These are phyloP conservation scores for Dreissena rostriformis DNA, from an alignment of 1,140 invertebrate species.

Conservation along the genomic window DNA sequence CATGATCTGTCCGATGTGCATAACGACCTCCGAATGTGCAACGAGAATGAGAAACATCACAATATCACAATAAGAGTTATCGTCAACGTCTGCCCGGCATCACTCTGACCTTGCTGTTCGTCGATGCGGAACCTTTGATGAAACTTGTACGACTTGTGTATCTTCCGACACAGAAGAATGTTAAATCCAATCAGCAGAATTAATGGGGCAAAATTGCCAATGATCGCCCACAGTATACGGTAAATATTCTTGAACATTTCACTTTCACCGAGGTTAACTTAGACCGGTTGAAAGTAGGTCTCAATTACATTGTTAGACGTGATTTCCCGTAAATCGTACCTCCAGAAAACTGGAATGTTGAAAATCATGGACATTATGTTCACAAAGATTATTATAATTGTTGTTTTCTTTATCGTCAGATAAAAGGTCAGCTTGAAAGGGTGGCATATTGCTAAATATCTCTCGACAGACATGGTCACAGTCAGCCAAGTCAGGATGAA, in stretches of 20 bases:
- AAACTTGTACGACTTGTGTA: slow-evolving; percentile 76
- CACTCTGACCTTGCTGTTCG: slow-evolving; percentile 54
- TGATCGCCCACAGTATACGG: slow-evolving; percentile 75
- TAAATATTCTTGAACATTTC: slow-evolving; percentile 71
- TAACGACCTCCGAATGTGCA: slow-evolving; percentile 78
- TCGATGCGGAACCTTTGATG: slow-evolving; percentile 74
- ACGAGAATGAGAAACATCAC: slow-evolving; percentile 79
- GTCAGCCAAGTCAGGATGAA: slow-evolving; percentile 80
- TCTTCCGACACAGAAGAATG: slow-evolving; percentile 74
- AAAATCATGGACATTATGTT: slow-evolving; percentile 75
- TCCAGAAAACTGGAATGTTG: slow-evolving; percentile 78
- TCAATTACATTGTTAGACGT: slow-evolving; percentile 60
- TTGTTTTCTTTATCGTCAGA: slow-evolving; percentile 75
- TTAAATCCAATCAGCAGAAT: slow-evolving; percentile 77
- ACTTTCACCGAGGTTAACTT: slow-evolving; percentile 59
- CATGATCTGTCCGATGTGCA: slow-evolving; percentile 68
- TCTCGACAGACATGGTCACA: slow-evolving; percentile 78
- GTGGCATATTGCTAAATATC: slow-evolving; percentile 79
- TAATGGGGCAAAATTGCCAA: slow-evolving; percentile 79
- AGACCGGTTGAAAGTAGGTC: slow-evolving; percentile 36
- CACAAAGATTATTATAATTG: slow-evolving; percentile 74
- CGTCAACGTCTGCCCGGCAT: slow-evolving; percentile 72
- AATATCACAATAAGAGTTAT: slow-evolving; percentile 77
- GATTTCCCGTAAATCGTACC: slow-evolving; percentile 67
- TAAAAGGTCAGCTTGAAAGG: slow-evolving; percentile 76